A percentile compares a stretch with the other conserved stretches of the same genome.
Conservation (phyloP, 1,140 invertebrate genomes). For the Cydia amplana region DNA sequence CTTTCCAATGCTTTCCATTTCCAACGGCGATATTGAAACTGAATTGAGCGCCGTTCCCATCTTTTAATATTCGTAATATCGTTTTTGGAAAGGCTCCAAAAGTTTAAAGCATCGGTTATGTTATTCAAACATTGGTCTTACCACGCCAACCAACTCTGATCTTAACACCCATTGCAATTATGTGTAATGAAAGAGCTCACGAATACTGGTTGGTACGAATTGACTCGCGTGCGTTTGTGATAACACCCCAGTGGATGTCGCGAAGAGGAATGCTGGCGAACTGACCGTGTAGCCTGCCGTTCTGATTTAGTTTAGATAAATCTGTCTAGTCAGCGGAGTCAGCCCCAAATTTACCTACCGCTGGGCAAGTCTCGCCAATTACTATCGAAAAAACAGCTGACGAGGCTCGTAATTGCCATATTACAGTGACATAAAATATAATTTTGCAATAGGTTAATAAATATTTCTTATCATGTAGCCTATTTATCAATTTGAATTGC, state of each 20-base stretch:
- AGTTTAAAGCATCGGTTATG: neutral
- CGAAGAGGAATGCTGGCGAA: neutral
- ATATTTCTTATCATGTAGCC: too few species aligned
- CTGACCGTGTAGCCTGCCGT: slow-evolving; percentile 5
- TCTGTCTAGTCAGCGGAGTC: slow-evolving; percentile 1
- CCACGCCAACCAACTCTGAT: neutral
- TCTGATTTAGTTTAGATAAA: slow-evolving; percentile 17
- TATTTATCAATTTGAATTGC: too few species aligned
- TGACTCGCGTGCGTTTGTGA: neutral
- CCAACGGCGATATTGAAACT: slow-evolving; percentile 15
- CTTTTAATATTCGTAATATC: slow-evolving; percentile 21
- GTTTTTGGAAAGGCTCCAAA: slow-evolving; percentile 9
- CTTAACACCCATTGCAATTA: neutral
- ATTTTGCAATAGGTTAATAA: too few species aligned
- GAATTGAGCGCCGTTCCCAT: neutral
- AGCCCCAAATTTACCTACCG: neutral
- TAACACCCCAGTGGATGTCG: neutral
- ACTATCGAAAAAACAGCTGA: neutral
- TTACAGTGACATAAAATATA: too few species aligned
- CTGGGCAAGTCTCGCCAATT: neutral
- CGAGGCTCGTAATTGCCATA: too few species aligned
- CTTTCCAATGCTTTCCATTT: slow-evolving; percentile 11
- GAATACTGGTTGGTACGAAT: neutral
- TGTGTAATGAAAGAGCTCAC: neutral
- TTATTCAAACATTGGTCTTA: neutral